Evolutionary conservation across 2,113 vertebrate genomes (phyloP).

Genomic region (Brienomyrus brachyistius): DNA sequence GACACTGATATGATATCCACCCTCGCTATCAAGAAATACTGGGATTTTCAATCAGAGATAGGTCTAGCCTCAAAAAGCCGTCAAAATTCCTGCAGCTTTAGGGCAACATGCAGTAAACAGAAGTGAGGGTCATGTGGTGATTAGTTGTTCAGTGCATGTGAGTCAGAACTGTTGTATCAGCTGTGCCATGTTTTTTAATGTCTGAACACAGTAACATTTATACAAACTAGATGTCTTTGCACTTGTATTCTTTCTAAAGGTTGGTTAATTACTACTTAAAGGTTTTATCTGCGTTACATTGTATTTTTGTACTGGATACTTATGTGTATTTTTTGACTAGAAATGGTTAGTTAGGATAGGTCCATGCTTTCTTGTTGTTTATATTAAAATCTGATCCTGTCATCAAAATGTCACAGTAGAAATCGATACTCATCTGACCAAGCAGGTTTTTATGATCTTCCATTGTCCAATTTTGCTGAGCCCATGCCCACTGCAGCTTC

Average conservation of each 20-base stretch:
- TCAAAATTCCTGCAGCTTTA: neutral
- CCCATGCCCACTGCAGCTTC: neutral
- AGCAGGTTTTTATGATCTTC: neutral
- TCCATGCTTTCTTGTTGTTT: neutral
- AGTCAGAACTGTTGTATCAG: neutral
- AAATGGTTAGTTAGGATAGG: neutral
- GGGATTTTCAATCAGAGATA: no score
- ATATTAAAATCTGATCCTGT: neutral
- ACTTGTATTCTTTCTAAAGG: neutral
- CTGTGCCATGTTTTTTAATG: neutral
- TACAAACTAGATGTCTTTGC: neutral
- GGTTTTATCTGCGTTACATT: neutral
- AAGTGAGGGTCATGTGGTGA: no score
- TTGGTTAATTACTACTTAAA: neutral
- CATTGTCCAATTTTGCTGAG: neutral
- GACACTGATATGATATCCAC: neutral
- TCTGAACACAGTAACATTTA: neutral
- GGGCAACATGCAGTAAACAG: no score
- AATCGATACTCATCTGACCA: neutral
- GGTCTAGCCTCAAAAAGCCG: neutral
- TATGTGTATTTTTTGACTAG: neutral
- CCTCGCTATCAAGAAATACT: no score
- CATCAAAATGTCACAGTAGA: neutral
- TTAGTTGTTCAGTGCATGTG: neutral
- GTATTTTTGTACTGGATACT: neutral